These are phyloP conservation scores for Urocyon cinereoargenteus DNA, from an alignment of 2,797 vertebrate genomes.

Conservation along the genomic window DNA sequence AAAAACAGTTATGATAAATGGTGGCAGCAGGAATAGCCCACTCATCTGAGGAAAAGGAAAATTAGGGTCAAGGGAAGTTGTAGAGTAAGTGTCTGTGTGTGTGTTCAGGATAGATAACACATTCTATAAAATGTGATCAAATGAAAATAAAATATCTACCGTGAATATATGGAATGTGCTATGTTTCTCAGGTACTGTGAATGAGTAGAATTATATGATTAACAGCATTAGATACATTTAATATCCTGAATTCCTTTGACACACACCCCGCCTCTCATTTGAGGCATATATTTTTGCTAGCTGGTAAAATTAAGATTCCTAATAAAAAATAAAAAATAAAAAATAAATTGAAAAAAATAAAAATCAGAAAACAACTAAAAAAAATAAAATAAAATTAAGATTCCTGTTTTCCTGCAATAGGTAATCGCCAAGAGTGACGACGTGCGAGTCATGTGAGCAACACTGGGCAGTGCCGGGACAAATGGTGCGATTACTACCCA, in stretches of 20 bases:
- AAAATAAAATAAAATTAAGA: neutral
- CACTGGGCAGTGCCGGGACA: neutral
- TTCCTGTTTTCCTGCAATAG: slow-evolving; percentile 24
- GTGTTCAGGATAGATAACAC: slow-evolving; percentile 65
- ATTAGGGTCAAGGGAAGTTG: slow-evolving; percentile 80
- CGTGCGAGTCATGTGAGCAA: neutral
- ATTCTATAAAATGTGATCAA: slow-evolving; percentile 60
- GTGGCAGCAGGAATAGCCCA: slow-evolving; percentile 71
- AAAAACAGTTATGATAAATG: slow-evolving; percentile 80
- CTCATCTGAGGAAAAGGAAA: slow-evolving; percentile 80
- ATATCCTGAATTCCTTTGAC: neutral
- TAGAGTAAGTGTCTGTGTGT: slow-evolving; percentile 63
- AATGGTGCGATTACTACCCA: neutral
- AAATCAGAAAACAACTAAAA: too few relatives aligned
- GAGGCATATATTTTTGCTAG: neutral
- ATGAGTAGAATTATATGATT: neutral
- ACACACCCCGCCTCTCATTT: neutral
- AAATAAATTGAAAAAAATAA: too few relatives aligned
- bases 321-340: too few relatives aligned
- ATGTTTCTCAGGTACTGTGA: neutral
- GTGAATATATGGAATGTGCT: slow-evolving; percentile 34
- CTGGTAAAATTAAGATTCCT: neutral
- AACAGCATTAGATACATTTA: slow-evolving; percentile 3
- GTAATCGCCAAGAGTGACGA: neutral
- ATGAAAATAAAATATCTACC: slow-evolving; percentile 62